Conservation (phyloP, 2,113 vertebrate genomes). For the Anas platyrhynchos region DNA sequence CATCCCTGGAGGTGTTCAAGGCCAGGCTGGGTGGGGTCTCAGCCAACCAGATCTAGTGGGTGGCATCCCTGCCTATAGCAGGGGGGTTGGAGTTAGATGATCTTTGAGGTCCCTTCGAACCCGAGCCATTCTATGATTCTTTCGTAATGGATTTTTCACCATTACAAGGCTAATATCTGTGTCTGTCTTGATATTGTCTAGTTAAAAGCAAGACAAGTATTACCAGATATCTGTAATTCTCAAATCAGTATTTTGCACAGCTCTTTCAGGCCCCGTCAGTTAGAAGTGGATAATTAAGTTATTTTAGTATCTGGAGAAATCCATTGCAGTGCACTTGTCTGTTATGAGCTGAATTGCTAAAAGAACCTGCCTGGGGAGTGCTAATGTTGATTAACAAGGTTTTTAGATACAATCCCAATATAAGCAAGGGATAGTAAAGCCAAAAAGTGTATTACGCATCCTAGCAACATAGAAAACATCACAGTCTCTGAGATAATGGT, state of each 20-base stretch:
- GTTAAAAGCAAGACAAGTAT: not conserved
- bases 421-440: not conserved
- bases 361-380: not conserved
- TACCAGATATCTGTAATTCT: not conserved
- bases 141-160: not conserved
- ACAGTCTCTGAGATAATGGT: not conserved
- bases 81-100: too few relatives aligned
- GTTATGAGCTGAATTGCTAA: not conserved
- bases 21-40: too few relatives aligned
- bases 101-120: too few relatives aligned
- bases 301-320: constrained; percentile 4
- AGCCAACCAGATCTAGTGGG: too few relatives aligned
- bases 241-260: not conserved
- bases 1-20: too few relatives aligned
- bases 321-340: not conserved
- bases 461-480: not conserved
- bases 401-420: not conserved
- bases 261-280: not conserved
- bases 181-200: not conserved
- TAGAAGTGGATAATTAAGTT: not conserved
- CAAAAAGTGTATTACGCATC: not conserved
- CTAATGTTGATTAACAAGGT: not conserved
- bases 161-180: not conserved
- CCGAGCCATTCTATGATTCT: too few relatives aligned
- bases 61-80: too few relatives aligned